A percentile compares a stretch with the other conserved stretches of the same genome.
These are phyloP conservation scores for Melopsittacus undulatus DNA, from an alignment of 2,797 vertebrate genomes.

Conservation along the genomic window DNA sequence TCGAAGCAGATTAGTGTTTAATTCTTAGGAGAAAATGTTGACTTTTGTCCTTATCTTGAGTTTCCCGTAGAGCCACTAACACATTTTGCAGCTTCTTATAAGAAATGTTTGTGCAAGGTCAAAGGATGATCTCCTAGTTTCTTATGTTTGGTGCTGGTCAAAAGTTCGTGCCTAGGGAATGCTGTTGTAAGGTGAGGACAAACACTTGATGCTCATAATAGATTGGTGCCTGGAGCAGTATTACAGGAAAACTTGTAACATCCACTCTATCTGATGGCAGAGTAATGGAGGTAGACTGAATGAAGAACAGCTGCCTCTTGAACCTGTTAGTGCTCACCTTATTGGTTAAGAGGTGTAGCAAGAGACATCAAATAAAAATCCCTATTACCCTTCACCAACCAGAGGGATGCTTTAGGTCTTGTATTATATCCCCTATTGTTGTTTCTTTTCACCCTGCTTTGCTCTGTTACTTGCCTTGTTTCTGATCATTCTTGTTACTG, in stretches of 20 bases:
- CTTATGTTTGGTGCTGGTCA: neutral
- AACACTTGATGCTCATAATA: accelerated
- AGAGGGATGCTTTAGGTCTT: neutral
- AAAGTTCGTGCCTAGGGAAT: neutral
- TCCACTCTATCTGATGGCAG: neutral
- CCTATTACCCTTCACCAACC: accelerated
- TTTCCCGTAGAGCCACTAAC: neutral
- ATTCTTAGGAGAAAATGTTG: neutral
- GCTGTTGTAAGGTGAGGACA: neutral
- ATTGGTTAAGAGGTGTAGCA: neutral
- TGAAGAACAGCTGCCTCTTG: neutral
- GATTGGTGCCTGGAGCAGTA: neutral
- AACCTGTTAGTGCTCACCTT: neutral
- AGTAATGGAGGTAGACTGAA: neutral
- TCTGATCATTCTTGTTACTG: neutral
- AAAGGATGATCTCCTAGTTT: neutral
- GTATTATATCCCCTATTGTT: neutral
- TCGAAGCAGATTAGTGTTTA: conserved; percentile 4
- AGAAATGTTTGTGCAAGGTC: neutral
- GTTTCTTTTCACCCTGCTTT: neutral
- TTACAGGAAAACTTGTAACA: neutral
- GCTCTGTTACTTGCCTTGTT: neutral
- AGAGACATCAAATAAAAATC: neutral
- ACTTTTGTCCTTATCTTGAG: neutral
- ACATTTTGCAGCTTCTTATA: neutral